Evolutionary conservation across 2,888 invertebrate species (phyloP), one percentile per base, ranked within the genome.

Genomic region (Netelia fuscicornis): DNA sequence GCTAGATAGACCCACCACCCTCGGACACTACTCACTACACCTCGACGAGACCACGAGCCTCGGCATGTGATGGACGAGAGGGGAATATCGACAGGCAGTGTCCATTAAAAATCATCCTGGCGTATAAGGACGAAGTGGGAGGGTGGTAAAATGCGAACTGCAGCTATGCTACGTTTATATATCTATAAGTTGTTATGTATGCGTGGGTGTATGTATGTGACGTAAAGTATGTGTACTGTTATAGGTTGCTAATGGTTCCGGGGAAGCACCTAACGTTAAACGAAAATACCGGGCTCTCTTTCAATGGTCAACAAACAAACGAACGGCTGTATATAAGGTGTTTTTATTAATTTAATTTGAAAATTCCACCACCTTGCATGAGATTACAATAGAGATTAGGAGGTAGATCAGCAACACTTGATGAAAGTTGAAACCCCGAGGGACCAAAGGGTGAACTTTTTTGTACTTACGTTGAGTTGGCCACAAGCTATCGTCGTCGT

Each of bases 81-180:
- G 82, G 86, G 82, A 90, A 89, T 91, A 91, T 91, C 89, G 90
- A 91, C 91, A 91, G 88, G 81, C 86, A 87, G 75, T 88, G 89
- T 89, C 89, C 88, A 87, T 87, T 88, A 90, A 89, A 91, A 88
- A 90, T 89, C 88, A 87, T 84, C 75, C 86, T 85, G 42, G 62
- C 56, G 72, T 56, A 72, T 78, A 74, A 84, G 68, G 71, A 84
- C 71, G 74, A 64, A 52, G 13, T 48, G 52, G 65, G 20, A 64
- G 52, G 64, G 20, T 81, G 72, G 64, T 56, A 70, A 76, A 84
- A 81, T 67, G 20, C 30, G 60, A 17, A 56, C 42, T 44, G 11
- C 44, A 23, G 20, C 58, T 72, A 17, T 20, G 30, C 11, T 20
- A 30, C 30, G n/a, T 20, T 48, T n/a, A 52, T n/a, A 2, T 44